These are phyloP conservation scores for Emys orbicularis DNA, from an alignment of 2,797 vertebrate species.

Conservation along the genomic window DNA sequence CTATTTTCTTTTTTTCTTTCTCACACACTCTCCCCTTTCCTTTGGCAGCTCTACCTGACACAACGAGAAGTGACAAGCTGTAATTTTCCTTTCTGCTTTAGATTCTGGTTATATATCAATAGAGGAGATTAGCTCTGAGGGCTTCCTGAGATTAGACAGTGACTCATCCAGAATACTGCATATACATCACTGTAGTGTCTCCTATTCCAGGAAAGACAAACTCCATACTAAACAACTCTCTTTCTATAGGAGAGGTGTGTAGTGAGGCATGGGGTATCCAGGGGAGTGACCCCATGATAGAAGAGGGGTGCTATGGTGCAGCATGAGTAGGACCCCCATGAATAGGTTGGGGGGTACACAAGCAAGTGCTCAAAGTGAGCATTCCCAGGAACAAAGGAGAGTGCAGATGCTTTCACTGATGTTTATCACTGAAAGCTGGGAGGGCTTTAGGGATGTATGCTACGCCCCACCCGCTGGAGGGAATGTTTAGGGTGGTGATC, in stretches of 20 bases:
- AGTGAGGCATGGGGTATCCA: not conserved
- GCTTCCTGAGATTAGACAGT: not conserved
- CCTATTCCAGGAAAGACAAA: not conserved
- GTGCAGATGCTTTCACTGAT: not conserved
- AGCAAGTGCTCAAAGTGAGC: not conserved
- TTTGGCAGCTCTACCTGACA: slow-evolving; percentile 2
- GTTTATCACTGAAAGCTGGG: not conserved
- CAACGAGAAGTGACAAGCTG: slow-evolving; percentile 19
- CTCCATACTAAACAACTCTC: not conserved
- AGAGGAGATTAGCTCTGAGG: not conserved
- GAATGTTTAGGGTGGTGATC: not conserved
- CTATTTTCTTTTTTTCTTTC: not conserved
- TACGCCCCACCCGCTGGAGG: not conserved
- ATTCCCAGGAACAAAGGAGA: not conserved
- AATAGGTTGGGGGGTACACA: not conserved
- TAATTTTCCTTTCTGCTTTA: slow-evolving; percentile 43
- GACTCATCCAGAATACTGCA: slow-evolving; percentile 10
- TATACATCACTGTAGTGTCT: not conserved
- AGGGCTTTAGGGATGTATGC: not conserved
- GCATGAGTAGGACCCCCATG: not conserved
- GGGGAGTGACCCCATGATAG: not conserved
- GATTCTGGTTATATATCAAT: not conserved
- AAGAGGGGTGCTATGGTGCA: not conserved
- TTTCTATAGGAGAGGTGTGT: not conserved
- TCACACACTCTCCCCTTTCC: not conserved